Conservation (phyloP, 2,113 vertebrate species). For the Psettodes erumei region DNA sequence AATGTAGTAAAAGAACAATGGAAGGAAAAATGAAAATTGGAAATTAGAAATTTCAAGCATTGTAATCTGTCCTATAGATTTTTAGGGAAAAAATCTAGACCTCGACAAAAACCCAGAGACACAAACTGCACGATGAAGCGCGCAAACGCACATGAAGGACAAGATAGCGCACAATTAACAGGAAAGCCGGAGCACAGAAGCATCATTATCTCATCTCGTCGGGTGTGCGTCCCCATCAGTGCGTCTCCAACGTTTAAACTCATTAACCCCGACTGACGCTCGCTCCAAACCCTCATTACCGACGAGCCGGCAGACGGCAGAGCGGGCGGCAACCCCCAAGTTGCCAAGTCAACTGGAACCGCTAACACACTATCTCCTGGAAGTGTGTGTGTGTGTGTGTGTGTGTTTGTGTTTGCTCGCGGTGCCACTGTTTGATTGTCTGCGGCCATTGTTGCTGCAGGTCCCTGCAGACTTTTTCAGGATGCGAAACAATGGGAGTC, state of each 20-base stretch:
- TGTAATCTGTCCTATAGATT: too few species aligned
- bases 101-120: constrained; percentile 7
- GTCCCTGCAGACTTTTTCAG: constrained; percentile 61
- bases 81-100: too few species aligned
- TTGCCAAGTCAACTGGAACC: constrained; percentile 20
- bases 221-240: constrained; percentile 11
- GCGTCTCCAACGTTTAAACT: constrained; percentile 22
- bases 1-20: too few species aligned
- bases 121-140: constrained; percentile 19
- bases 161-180: constrained; percentile 27
- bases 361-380: not conserved
- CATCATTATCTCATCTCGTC: constrained; percentile 59
- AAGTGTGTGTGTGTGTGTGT: constrained; percentile 16
- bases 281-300: constrained; percentile 35
- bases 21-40: too few species aligned
- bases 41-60: too few species aligned
- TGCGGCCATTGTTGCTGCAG: constrained; percentile 63
- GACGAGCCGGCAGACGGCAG: constrained; percentile 32
- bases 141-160: constrained; percentile 29
- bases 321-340: not conserved
- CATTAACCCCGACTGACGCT: constrained; percentile 53
- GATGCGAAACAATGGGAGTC: constrained; percentile 74
- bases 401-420: constrained; percentile 26
- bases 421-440: constrained; percentile 65
- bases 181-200: constrained; percentile 50